These are phyloP conservation scores for Chondrilla cf. caribensis DNA, from an alignment of 37 sponge, comb jelly and placozoan species.

Conservation along the genomic window DNA sequence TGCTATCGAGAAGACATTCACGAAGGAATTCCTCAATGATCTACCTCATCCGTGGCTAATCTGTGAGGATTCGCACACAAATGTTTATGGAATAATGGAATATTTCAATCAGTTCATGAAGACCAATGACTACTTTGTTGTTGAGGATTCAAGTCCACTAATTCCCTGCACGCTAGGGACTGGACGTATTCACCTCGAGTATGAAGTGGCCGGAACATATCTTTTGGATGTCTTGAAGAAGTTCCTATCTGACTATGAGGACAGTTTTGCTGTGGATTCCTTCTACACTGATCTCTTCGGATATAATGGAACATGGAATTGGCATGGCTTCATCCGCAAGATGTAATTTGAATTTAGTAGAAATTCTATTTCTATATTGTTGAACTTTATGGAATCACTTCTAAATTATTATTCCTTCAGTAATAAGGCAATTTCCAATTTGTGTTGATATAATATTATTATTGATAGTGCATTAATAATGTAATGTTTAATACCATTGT, in stretches of 20 bases:
- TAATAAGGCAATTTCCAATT: no score
- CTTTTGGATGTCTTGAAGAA: neutral
- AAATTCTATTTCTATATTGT: no score
- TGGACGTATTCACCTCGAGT: neutral
- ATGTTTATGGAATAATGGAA: conserved; percentile 27
- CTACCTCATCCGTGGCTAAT: conserved; percentile 57
- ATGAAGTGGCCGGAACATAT: neutral
- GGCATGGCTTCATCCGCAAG: neutral
- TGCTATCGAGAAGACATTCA: conserved; percentile 45
- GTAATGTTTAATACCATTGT: no score
- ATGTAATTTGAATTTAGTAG: no score
- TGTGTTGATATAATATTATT: no score
- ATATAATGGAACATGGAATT: neutral
- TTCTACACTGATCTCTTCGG: neutral
- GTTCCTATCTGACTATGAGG: neutral
- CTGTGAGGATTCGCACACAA: conserved; percentile 62
- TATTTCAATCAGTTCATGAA: conserved; percentile 44
- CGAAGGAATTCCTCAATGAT: conserved; percentile 14
- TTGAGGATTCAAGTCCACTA: conserved; percentile 52
- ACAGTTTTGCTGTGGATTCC: neutral
- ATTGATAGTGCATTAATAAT: no score
- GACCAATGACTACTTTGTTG: conserved; percentile 54
- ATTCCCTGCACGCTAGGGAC: conserved; percentile 9
- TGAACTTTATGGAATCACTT: no score
- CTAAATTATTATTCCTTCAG: no score